These are phyloP conservation scores for Crioceris asparagi DNA, from an alignment of 2,888 invertebrate species.

Conservation along the genomic window DNA sequence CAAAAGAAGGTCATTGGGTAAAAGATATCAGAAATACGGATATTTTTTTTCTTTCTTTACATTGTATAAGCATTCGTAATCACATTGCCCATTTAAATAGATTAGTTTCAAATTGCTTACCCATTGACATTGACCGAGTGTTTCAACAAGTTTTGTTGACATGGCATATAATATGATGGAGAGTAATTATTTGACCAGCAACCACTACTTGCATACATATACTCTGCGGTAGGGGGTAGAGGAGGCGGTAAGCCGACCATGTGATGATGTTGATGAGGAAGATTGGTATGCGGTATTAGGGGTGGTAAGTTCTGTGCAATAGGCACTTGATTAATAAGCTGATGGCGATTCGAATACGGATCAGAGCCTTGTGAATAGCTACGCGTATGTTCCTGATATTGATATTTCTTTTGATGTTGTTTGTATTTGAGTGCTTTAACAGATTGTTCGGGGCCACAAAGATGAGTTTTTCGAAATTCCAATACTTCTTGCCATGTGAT, in stretches of 20 bases:
- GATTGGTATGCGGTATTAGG: slow-evolving; percentile 28
- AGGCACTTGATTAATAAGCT: too few species aligned
- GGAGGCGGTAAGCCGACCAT: slow-evolving; percentile 15
- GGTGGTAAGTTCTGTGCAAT: too few species aligned
- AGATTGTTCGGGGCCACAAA: slow-evolving; percentile 45
- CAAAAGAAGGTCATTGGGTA: too few species aligned
- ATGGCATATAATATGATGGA: too few species aligned
- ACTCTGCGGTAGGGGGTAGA: slow-evolving; percentile 18
- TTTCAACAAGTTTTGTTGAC: too few species aligned
- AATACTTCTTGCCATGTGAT: slow-evolving; percentile 59
- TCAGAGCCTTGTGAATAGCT: slow-evolving; percentile 21
- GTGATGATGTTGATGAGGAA: slow-evolving; percentile 22
- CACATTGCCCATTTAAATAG: too few species aligned
- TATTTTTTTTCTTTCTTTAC: too few species aligned
- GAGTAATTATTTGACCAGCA: too few species aligned
- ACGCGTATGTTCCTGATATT: slow-evolving; percentile 28
- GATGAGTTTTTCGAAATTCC: slow-evolving; percentile 46
- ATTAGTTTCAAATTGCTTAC: too few species aligned
- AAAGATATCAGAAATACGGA: too few species aligned
- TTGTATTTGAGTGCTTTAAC: slow-evolving; percentile 41
- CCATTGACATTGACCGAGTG: too few species aligned
- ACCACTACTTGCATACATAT: slow-evolving; percentile 22
- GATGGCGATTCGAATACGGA: slow-evolving; percentile 2
- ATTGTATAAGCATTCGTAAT: too few species aligned
- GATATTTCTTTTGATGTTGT: slow-evolving; percentile 33